A percentile compares a stretch with the other conserved stretches of the same genome.
Conservation (phyloP, 1,140 invertebrate species). For the Polyergus mexicanus region DNA sequence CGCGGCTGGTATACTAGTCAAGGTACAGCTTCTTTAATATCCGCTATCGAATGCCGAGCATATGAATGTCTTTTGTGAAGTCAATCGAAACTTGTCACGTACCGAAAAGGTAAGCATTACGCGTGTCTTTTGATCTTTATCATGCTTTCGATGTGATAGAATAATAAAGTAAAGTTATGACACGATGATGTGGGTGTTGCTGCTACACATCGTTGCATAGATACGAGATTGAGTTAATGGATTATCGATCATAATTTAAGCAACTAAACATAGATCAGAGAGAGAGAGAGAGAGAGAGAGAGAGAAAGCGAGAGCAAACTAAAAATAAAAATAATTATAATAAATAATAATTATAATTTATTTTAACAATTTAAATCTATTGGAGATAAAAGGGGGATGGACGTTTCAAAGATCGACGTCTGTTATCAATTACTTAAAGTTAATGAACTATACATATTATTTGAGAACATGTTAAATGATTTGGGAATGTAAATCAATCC, state of each 20-base stretch:
- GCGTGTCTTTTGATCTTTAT: slow-evolving; percentile 36
- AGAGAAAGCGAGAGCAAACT: neutral
- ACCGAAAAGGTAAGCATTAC: slow-evolving; percentile 22
- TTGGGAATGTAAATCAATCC: slow-evolving; percentile 65
- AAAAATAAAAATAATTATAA: neutral
- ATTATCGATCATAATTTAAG: slow-evolving; percentile 31
- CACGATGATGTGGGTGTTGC: slow-evolving; percentile 28
- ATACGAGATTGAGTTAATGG: neutral
- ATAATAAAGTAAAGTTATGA: slow-evolving; percentile 58
- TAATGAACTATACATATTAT: neutral
- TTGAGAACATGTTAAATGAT: neutral
- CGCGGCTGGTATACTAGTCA: neutral
- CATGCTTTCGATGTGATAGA: slow-evolving; percentile 25
- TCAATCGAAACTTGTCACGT: slow-evolving; percentile 51
- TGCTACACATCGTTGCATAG: neutral
- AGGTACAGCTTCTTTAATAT: slow-evolving; percentile 48
- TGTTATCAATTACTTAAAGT: neutral
- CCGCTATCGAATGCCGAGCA: slow-evolving; percentile 21
- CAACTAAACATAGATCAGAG: neutral
- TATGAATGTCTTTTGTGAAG: slow-evolving; percentile 54
- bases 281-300: neutral
- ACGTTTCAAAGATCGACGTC: neutral
- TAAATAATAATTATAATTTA: slow-evolving; percentile 4
- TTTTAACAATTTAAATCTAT: neutral
- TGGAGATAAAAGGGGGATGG: neutral